Percentiles rank a stretch among this genome's conserved stretches.
phyloP scores from a whole-genome alignment of 2,888 invertebrate species.

The Cheilosia variabilis region DNA sequence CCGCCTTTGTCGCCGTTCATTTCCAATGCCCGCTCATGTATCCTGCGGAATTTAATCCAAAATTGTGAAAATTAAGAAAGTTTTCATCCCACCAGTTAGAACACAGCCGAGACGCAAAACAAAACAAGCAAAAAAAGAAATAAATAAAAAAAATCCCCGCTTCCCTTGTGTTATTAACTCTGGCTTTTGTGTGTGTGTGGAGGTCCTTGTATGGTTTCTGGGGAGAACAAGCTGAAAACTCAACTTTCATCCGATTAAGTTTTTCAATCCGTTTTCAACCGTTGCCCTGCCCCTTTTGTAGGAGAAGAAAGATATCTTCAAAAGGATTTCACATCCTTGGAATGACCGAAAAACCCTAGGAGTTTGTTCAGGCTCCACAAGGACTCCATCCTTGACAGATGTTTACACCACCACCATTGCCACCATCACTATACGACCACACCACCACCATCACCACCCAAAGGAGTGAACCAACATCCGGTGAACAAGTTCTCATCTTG shows the following conservation, averaged over 20 bases:
- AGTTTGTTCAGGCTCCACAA: slow-evolving; percentile 61
- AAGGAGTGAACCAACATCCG: slow-evolving; percentile 63
- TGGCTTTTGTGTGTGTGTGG: slow-evolving; percentile 11
- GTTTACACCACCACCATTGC: slow-evolving; percentile 70
- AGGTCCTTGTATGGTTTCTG: slow-evolving; percentile 53
- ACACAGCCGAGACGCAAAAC: slow-evolving; percentile 6
- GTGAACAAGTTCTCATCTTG: slow-evolving; percentile 75
- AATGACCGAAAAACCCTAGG: slow-evolving; percentile 40
- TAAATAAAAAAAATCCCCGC: neutral
- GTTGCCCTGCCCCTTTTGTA: neutral
- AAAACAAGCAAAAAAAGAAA: neutral
- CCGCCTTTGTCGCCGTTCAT: slow-evolving; percentile 30
- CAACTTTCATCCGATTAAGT: slow-evolving; percentile 70
- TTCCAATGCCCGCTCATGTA: slow-evolving; percentile 56
- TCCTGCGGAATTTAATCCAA: slow-evolving; percentile 67
- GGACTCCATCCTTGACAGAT: slow-evolving; percentile 71
- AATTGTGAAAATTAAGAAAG: slow-evolving; percentile 69
- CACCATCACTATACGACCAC: slow-evolving; percentile 7
- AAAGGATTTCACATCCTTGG: slow-evolving; percentile 68
- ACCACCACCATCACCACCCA: neutral
- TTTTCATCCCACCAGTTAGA: slow-evolving; percentile 40
- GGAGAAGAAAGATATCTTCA: slow-evolving; percentile 61
- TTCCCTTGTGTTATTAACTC: slow-evolving; percentile 63
- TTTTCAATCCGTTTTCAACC: slow-evolving; percentile 48
- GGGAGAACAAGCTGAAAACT: slow-evolving; percentile 47